Evolutionary conservation across 2,113 vertebrate species (phyloP).

Genomic region (Tychaedon coryphoeus): DNA sequence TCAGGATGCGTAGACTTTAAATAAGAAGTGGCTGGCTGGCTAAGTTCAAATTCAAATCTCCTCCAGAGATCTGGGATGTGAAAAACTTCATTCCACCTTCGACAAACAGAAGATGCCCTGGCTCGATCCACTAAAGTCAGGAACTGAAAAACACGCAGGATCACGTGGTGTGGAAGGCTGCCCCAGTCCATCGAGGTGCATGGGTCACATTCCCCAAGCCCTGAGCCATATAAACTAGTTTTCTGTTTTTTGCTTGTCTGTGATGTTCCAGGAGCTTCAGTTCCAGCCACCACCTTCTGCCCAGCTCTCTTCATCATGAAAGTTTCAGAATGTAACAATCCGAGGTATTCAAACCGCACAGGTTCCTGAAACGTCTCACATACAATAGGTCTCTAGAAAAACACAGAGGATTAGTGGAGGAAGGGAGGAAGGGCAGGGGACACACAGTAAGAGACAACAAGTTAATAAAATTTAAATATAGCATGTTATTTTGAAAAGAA

Average conservation of each 20-base stretch:
- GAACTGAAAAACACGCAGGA: conserved; percentile 84
- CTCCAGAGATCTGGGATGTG: conserved; percentile 90
- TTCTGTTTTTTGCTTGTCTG: conserved; percentile 75
- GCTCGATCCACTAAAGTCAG: conserved; percentile 85
- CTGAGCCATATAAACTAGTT: neutral
- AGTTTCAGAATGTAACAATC: neutral
- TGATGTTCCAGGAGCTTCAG: conserved; percentile 58
- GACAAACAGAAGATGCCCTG: conserved; percentile 84
- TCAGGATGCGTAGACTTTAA: conserved; percentile 89
- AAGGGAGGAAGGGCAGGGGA: neutral
- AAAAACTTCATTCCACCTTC: conserved; percentile 87
- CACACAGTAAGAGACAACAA: neutral
- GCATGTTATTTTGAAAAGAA: neutral
- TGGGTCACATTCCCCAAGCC: neutral
- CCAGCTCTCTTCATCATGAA: conserved; percentile 81
- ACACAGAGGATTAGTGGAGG: neutral
- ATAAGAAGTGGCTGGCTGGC: conserved; percentile 86
- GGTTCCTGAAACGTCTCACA: neutral
- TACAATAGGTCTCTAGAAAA: neutral
- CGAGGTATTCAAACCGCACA: neutral
- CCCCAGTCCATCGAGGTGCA: conserved; percentile 74
- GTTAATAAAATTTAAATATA: neutral
- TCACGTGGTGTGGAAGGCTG: conserved; percentile 79
- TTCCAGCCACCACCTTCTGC: conserved; percentile 58
- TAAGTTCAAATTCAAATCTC: conserved; percentile 91